Evolutionary conservation across 2,113 vertebrate species (phyloP).

Genomic region (Hoplias malabaricus): DNA sequence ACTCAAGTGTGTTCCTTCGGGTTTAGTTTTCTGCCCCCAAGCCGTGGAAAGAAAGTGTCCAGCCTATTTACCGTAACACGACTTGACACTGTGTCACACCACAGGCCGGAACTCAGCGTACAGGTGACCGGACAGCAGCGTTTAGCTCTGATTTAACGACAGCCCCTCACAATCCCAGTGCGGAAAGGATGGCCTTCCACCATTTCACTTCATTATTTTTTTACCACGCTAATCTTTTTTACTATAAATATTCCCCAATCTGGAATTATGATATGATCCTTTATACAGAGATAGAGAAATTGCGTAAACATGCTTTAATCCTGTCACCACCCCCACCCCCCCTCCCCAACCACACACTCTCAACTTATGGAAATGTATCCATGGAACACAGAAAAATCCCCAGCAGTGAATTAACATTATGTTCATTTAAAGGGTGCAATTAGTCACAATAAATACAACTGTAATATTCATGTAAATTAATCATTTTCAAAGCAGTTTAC

Average conservation of each 20-base stretch:
- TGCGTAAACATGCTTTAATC: neutral
- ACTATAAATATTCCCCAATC: conserved; percentile 1
- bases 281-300: neutral
- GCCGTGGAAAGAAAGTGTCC: neutral
- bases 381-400: neutral
- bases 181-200: neutral
- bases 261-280: neutral
- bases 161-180: neutral
- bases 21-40: neutral
- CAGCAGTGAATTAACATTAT: neutral
- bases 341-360: too few species aligned
- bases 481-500: too few species aligned
- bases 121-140: neutral
- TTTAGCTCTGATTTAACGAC: neutral
- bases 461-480: too few species aligned
- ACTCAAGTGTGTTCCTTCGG: neutral
- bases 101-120: neutral
- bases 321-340: neutral
- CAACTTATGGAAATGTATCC: neutral
- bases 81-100: neutral
- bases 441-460: neutral
- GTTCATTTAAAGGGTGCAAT: neutral
- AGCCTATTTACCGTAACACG: neutral
- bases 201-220: neutral
- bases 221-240: neutral